These are phyloP conservation scores for Temnopleurus reevesii DNA, from an alignment of 53 echinoderm and acorn worm genomes.

Conservation along the genomic window DNA sequence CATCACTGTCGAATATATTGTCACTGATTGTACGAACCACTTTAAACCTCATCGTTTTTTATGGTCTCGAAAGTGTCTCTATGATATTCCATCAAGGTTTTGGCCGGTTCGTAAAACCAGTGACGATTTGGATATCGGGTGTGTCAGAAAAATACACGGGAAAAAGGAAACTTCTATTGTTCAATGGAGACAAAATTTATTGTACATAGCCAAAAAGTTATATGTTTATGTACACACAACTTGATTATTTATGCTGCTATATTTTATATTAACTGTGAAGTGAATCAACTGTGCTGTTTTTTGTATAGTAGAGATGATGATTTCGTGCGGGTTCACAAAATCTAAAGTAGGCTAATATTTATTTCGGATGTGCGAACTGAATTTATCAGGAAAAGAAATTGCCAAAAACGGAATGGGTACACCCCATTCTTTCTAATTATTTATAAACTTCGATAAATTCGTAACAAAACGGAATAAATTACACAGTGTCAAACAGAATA, in stretches of 20 bases:
- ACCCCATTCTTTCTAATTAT: neutral
- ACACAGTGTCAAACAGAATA: too few relatives aligned
- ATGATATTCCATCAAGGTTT: neutral
- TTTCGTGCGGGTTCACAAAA: conserved; percentile 21
- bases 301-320: neutral
- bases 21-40: too few relatives aligned
- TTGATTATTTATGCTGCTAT: conserved; percentile 19
- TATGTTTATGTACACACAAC: neutral
- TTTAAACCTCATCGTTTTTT: neutral
- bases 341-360: neutral
- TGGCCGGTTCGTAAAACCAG: neutral
- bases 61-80: neutral
- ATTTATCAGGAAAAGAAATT: neutral
- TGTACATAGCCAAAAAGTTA: neutral
- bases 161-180: neutral
- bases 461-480: neutral
- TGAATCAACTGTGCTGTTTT: neutral
- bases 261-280: conserved; percentile 1
- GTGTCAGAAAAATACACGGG: neutral
- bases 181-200: neutral
- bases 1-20: neutral
- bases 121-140: neutral
- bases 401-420: neutral
- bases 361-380: neutral
- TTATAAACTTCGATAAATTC: neutral